Conservation (phyloP, 2,797 vertebrate genomes). For the Sylvilagus floridanus region DNA sequence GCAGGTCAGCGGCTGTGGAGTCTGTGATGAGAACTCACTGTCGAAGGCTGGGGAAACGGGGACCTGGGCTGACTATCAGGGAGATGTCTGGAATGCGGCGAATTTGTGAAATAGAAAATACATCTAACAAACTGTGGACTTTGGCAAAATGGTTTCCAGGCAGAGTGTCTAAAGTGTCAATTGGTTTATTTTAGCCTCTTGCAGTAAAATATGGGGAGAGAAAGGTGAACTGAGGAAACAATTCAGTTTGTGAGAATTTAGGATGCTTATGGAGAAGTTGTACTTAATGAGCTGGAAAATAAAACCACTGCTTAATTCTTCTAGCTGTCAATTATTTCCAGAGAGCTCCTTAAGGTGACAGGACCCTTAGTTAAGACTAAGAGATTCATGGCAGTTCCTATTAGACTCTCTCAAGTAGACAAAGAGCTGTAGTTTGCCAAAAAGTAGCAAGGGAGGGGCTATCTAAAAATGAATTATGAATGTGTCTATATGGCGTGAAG, state of each 20-base stretch:
- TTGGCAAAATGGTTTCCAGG: conserved; percentile 1
- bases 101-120: neutral
- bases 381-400: neutral
- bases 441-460: neutral
- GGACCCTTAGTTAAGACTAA: neutral
- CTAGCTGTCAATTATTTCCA: neutral
- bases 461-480: neutral
- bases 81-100: neutral
- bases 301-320: neutral
- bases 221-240: neutral
- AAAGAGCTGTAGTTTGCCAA: neutral
- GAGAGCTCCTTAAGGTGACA: neutral
- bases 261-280: neutral
- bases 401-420: neutral
- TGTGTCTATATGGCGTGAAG: neutral
- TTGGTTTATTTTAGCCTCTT: neutral
- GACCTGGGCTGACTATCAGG: neutral
- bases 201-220: neutral
- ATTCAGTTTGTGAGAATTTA: conserved; percentile 2
- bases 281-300: neutral
- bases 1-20: neutral
- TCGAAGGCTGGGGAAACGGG: neutral
- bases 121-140: neutral
- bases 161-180: neutral
- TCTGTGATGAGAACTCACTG: neutral